These are phyloP conservation scores for Exephanes ischioxanthus DNA, from an alignment of 2,888 invertebrate species.

Conservation along the genomic window DNA sequence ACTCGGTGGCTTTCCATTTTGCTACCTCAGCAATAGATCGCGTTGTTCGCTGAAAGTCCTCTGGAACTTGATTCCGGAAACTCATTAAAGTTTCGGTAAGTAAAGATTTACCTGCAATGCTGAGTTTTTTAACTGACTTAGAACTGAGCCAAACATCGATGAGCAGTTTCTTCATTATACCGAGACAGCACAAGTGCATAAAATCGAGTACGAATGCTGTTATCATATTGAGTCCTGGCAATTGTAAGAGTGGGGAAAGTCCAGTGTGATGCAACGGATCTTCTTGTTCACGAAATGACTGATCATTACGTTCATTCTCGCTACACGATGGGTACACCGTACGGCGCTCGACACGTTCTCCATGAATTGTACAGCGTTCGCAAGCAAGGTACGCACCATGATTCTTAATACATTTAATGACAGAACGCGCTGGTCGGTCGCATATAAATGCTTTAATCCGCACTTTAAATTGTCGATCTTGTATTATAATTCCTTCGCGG, in stretches of 20 bases:
- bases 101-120: too few species aligned
- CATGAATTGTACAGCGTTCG: constrained; percentile 40
- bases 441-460: constrained; percentile 30
- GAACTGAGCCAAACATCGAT: constrained; percentile 44
- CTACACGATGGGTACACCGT: constrained; percentile 18
- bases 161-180: constrained; percentile 34
- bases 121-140: not conserved
- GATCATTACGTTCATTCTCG: not conserved
- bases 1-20: constrained; percentile 66
- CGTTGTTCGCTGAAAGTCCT: too few species aligned
- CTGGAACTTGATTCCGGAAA: too few species aligned
- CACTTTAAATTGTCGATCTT: too few species aligned
- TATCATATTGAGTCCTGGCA: constrained; percentile 61
- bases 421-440: constrained; percentile 49
- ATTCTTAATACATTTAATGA: constrained; percentile 50
- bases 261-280: constrained; percentile 34
- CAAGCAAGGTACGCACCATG: constrained; percentile 52
- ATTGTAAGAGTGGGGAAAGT: not conserved
- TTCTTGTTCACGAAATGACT: constrained; percentile 32
- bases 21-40: not conserved
- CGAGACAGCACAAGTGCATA: constrained; percentile 64
- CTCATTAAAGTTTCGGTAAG: too few species aligned
- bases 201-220: constrained; percentile 55
- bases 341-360: constrained; percentile 14
- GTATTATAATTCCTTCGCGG: too few species aligned